Evolutionary conservation across 2,888 invertebrate species (phyloP).

Genomic region (Zhuqinia jingwanae): DNA sequence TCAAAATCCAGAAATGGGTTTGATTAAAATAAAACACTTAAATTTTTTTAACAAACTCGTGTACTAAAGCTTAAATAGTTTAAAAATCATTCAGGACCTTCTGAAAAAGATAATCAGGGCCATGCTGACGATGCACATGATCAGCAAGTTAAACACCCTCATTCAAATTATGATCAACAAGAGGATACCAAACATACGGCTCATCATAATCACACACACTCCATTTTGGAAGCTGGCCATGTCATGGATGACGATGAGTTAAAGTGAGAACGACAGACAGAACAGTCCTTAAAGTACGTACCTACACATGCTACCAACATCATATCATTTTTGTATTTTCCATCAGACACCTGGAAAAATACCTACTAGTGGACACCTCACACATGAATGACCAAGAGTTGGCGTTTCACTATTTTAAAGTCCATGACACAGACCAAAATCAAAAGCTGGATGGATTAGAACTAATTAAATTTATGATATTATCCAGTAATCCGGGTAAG

Average conservation of each 20-base stretch:
- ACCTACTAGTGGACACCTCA: constrained; percentile 21
- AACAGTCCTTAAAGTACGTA: too few relatives aligned
- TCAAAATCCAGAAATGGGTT: too few relatives aligned
- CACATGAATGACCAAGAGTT: constrained; percentile 14
- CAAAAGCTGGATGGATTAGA: constrained; percentile 28
- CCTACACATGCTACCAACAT: too few relatives aligned
- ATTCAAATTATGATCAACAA: not conserved
- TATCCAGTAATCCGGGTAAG: constrained; percentile 1
- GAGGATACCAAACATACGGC: not conserved
- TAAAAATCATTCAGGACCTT: too few relatives aligned
- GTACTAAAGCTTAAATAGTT: too few relatives aligned
- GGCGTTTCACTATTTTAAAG: constrained; percentile 46
- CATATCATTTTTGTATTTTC: not conserved
- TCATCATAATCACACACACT: not conserved
- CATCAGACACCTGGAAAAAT: constrained; percentile 27
- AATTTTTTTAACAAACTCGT: too few relatives aligned
- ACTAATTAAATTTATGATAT: constrained; percentile 15
- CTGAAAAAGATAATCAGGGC: too few relatives aligned
- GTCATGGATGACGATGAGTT: not conserved
- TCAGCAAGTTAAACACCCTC: too few relatives aligned
- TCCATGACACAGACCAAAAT: constrained; percentile 37
- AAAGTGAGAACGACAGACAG: not conserved
- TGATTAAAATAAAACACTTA: too few relatives aligned
- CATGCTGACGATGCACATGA: too few relatives aligned
- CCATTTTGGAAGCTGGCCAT: constrained; percentile 1